Evolutionary conservation across 2,888 invertebrate species (phyloP), one percentile per base, ranked within the genome.

Genomic region (Drosophila anomelani): DNA sequence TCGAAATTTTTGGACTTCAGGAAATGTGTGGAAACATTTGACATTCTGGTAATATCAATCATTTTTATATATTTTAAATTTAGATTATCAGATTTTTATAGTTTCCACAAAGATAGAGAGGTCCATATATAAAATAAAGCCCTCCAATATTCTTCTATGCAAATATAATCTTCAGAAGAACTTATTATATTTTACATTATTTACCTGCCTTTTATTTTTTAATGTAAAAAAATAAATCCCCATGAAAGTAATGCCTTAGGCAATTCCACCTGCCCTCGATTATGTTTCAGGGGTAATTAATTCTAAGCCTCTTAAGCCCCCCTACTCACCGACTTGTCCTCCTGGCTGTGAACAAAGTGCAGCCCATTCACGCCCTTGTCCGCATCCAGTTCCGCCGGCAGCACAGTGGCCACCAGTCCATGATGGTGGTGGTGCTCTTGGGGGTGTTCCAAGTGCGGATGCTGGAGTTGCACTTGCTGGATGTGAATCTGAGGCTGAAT

Each of bases 281-380:
- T 20, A 15, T 29, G 1, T 53, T 26, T 20, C 4, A 20, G 12
- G 34, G 23, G 46, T 61, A 39, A 47, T 34, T 51, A 41, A 49
- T 36, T 64, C 34, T 32, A 44, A n/a, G 23, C 39, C 20, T 46
- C 32, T 62, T 62, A 41, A 15, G 53, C 4, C 34, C 13, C 20
- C n/a, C 15, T n/a, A 80, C 83, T 83, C 20, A 85, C 84, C 88
- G 74, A 38, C 26, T 79, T 75, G 6, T 88, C 76, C 9, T 66
- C 71, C 0, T 74, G 71, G 29, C 39, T 72, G 57, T 62, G 72
- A 9, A 54, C 62, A 47, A 70, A 80, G 47, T 83, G 86, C 46
- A 85, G 12, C 1, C 71, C 77, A 44, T 76, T 80, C 4, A 39
- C 20, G 32, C 58, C 55, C 49, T 82, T 75, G 6, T 69, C 80